phyloP scores from a whole-genome alignment of 2,888 invertebrate genomes.

The Cantharis rustica region DNA sequence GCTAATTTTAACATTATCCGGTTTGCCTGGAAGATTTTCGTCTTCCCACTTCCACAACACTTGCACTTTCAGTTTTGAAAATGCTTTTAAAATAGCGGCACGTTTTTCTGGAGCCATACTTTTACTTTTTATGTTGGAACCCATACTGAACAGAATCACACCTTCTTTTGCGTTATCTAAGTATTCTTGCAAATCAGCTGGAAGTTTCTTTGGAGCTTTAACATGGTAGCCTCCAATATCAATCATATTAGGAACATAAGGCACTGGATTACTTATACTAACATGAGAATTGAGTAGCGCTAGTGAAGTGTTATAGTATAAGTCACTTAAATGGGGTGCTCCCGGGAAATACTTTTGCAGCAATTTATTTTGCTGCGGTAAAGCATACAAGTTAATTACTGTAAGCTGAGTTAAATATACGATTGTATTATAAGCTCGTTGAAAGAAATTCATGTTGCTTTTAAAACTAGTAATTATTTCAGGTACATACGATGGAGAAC shows the following conservation, averaged over 20 bases:
- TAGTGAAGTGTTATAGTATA: constrained; percentile 34
- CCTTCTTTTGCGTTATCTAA: constrained; percentile 47
- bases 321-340: constrained; percentile 25
- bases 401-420: not conserved
- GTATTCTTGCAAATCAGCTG: constrained; percentile 42
- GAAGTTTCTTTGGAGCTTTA: constrained; percentile 27
- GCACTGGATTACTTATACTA: constrained; percentile 21
- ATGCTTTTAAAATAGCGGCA: constrained; percentile 47
- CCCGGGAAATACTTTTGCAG: constrained; percentile 31
- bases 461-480: constrained; percentile 43
- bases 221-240: constrained; percentile 36
- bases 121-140: constrained; percentile 45
- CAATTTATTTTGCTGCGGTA: constrained; percentile 26
- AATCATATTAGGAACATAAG: constrained; percentile 36
- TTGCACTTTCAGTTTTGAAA: constrained; percentile 62
- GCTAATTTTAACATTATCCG: constrained; percentile 62
- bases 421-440: constrained; percentile 19
- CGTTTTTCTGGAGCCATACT: constrained; percentile 40
- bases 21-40: constrained; percentile 58
- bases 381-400: constrained; percentile 5
- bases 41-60: constrained; percentile 77
- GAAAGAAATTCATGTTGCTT: constrained; percentile 15
- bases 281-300: constrained; percentile 33
- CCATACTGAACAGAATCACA: constrained; percentile 50
- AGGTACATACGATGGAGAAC: constrained; percentile 57